These are phyloP conservation scores for Gymnocheta viridis DNA, from an alignment of 2,888 invertebrate species.

Conservation along the genomic window DNA sequence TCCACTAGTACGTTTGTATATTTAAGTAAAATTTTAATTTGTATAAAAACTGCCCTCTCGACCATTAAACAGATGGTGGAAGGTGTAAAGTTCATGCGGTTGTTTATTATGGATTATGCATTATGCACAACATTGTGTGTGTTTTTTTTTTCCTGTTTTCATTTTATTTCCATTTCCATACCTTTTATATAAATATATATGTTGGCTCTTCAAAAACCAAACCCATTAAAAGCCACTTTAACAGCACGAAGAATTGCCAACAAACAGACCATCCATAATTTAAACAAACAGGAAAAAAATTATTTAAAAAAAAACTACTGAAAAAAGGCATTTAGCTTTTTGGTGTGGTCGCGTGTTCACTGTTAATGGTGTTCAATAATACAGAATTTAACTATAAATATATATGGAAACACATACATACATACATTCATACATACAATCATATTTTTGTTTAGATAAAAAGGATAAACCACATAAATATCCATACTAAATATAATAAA, in stretches of 20 bases:
- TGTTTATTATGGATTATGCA: constrained; percentile 66
- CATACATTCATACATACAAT: constrained; percentile 4
- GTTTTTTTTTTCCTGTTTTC: not conserved
- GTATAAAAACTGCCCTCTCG: constrained; percentile 61
- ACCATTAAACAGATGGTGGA: constrained; percentile 74
- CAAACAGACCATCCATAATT: constrained; percentile 64
- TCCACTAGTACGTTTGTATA: not conserved
- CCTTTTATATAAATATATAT: constrained; percentile 24
- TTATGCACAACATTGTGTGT: constrained; percentile 53
- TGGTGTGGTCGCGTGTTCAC: constrained; percentile 68
- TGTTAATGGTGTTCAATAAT: constrained; percentile 69
- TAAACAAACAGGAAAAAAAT: constrained; percentile 31
- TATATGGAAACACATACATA: not conserved
- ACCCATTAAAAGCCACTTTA: constrained; percentile 66
- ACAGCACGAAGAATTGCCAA: constrained; percentile 45
- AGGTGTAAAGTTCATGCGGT: constrained; percentile 80
- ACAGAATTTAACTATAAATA: constrained; percentile 43
- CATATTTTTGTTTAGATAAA: no score
- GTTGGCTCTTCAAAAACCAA: constrained; percentile 41
- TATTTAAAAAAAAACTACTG: not conserved
- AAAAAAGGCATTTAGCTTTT: constrained; percentile 65
- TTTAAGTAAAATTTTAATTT: constrained; percentile 65
- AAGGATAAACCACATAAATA: constrained; percentile 52
- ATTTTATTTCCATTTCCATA: constrained; percentile 25
- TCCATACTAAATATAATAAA: constrained; percentile 22